Evolutionary conservation across 2,113 vertebrate genomes (phyloP).

Genomic region (Elaphurus davidianus): DNA sequence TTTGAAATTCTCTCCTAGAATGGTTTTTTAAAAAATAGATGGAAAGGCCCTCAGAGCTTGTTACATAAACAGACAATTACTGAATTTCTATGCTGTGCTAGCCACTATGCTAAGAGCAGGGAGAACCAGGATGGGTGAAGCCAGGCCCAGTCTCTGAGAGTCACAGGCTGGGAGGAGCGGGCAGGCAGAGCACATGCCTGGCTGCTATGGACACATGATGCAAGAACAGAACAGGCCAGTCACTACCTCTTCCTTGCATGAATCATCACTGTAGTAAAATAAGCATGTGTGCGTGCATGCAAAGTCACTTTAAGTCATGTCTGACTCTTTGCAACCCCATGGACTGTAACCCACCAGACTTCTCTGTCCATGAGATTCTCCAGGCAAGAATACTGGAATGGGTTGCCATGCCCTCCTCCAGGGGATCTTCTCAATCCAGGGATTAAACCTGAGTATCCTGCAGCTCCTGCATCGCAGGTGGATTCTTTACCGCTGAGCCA

Average conservation of each 20-base stretch:
- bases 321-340: background rate
- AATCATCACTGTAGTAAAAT: background rate
- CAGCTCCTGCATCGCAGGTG: background rate
- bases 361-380: background rate
- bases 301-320: background rate
- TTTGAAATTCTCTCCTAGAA: background rate
- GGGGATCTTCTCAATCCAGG: background rate
- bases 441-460: background rate
- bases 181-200: accelerated
- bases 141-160: background rate
- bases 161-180: accelerated
- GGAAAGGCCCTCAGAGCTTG: background rate
- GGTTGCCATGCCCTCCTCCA: background rate
- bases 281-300: accelerated
- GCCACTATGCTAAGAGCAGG: background rate
- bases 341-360: background rate
- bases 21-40: background rate
- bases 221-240: background rate
- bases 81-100: background rate
- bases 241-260: background rate
- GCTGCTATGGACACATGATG: background rate
- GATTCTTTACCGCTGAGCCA: background rate
- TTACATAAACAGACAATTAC: background rate
- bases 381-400: background rate
- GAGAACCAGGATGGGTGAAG: background rate